Evolutionary conservation across 2,797 vertebrate species (phyloP), one percentile per base, ranked within the genome.

Genomic region (Moxostoma hubbsi): DNA sequence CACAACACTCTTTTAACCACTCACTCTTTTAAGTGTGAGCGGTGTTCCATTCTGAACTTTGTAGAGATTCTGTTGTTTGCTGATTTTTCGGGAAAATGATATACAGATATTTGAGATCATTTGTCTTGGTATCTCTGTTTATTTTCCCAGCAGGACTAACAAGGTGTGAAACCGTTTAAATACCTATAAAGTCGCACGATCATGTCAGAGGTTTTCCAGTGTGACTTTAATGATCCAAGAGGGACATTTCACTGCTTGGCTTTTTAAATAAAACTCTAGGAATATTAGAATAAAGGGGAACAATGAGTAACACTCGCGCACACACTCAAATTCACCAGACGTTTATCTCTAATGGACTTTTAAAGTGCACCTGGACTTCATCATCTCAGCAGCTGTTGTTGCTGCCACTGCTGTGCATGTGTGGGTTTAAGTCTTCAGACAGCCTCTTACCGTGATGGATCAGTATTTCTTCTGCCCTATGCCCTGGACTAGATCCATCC

Each of bases 401-500:
- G 45, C 50, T 68, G 46, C 15, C 7, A n/a, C 54, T 57, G 54
- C 74, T 81, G 79, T 84, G 82, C 78, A 79, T 81, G 74, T 73
- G 81, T 51, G 63, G 46, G 63, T 68, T 54, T 62, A 45, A 61
- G 46, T 69, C 9, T 24, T 79, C 75, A 83, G 83, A 84, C 70
- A 82, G 50, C 66, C 81, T 81, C 81, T 83, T 89, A 90, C 89
- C 86, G 91, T 94, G 94, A 94, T 94, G 88, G 92, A 93, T 94
- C 87, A 91, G 90, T 89, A 87, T 91, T 87, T 89, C 87, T 79
- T 86, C 83, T 91, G 90, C 89, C 92, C 93, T 92, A 89, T 94
- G 92, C 89, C 93, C 93, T 47, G 86, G 59, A 86, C 89, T 90
- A 91, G 89, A 94, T 93, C 91, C 90, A 94, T 93, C 92, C 90